Conservation (phyloP, 2,113 vertebrate genomes). For the Apodemus speciosus region DNA sequence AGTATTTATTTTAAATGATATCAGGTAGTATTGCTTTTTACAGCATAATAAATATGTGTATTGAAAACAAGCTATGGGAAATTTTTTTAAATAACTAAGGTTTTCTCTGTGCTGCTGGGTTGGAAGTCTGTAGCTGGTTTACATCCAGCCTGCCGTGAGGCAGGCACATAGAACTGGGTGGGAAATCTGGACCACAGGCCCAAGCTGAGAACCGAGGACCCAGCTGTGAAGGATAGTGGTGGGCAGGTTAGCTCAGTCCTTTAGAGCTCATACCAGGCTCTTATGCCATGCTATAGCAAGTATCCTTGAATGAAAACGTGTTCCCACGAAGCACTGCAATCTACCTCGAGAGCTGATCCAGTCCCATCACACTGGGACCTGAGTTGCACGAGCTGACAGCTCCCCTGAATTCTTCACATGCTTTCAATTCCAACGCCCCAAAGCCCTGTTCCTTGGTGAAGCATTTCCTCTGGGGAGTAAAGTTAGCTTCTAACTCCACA, state of each 20-base stretch:
- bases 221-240: background rate
- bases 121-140: background rate
- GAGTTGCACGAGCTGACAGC: background rate
- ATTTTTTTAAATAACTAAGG: constrained; percentile 38
- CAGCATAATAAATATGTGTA: constrained; percentile 87
- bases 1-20: constrained; percentile 88
- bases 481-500: background rate
- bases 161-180: background rate
- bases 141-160: background rate
- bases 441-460: background rate
- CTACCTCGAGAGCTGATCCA: background rate
- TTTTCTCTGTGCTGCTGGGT: background rate
- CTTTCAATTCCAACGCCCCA: background rate
- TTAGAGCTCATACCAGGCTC: background rate
- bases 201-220: background rate
- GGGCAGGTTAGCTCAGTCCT: background rate
- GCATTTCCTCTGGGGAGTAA: background rate
- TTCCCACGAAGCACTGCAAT: background rate
- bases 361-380: background rate
- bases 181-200: background rate
- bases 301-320: background rate
- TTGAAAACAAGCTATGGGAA: constrained; percentile 56
- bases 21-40: constrained; percentile 87
- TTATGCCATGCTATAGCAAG: background rate
- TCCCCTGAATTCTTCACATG: too few relatives aligned